A percentile compares a stretch with the other conserved stretches of the same genome.
Conservation (phyloP, 2,888 invertebrate species). For the Pachydiplax longipennis region DNA sequence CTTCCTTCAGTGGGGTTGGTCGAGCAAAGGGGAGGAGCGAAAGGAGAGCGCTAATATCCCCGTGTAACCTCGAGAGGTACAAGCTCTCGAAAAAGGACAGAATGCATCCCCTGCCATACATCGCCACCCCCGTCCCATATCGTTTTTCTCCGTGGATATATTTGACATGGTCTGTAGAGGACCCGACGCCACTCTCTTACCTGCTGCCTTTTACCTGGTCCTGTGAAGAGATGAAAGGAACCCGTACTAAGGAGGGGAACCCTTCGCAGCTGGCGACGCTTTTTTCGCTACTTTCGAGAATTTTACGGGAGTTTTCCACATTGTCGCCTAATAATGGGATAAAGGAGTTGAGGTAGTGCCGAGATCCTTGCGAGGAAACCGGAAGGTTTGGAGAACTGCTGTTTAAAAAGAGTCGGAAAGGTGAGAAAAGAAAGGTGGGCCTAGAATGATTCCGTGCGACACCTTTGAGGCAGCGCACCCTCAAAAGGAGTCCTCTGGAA, state of each 20-base stretch:
- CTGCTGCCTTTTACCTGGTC: slow-evolving; percentile 27
- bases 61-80: slow-evolving; percentile 10
- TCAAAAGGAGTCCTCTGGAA: neutral
- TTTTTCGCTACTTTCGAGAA: slow-evolving; percentile 12
- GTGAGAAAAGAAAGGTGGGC: neutral
- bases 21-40: neutral
- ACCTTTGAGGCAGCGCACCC: neutral
- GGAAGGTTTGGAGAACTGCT: neutral
- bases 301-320: slow-evolving; percentile 43
- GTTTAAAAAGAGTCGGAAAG: neutral
- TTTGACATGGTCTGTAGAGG: neutral
- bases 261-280: neutral
- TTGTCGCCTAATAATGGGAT: slow-evolving; percentile 43
- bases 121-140: neutral
- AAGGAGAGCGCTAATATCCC: slow-evolving; percentile 7
- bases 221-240: slow-evolving; percentile 31
- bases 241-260: neutral
- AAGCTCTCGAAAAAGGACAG: neutral
- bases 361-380: neutral
- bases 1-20: neutral
- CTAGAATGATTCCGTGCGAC: neutral
- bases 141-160: neutral
- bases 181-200: neutral
- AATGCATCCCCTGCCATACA: slow-evolving; percentile 8
- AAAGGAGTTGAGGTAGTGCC: neutral